Conservation (phyloP, 2,888 invertebrate species). For the Amitus sp. region DNA sequence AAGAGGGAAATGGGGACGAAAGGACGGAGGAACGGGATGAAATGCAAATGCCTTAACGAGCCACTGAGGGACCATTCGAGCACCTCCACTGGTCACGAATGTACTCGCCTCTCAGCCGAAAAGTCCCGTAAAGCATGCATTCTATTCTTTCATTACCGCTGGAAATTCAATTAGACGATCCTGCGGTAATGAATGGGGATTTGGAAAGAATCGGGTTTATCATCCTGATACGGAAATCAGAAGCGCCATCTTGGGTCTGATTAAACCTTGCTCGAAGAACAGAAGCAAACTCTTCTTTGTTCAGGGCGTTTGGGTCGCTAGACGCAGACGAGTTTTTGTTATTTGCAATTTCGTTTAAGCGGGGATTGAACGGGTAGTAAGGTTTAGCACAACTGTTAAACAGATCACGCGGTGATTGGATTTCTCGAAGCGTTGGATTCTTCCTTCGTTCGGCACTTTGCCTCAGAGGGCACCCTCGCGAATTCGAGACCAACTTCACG, state of each 20-base stretch:
- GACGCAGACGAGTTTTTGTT: constrained; percentile 56
- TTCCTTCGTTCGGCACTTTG: constrained; percentile 39
- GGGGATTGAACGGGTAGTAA: constrained; percentile 54
- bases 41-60: constrained; percentile 67
- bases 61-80: constrained; percentile 63
- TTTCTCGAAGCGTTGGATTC: constrained; percentile 51
- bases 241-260: constrained; percentile 9
- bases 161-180: neutral
- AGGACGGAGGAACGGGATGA: constrained; percentile 56
- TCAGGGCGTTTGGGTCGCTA: constrained; percentile 34
- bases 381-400: constrained; percentile 61
- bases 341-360: constrained; percentile 60
- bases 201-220: too few relatives aligned
- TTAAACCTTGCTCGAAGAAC: constrained; percentile 21
- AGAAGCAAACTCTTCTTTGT: constrained; percentile 32
- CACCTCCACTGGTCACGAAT: constrained; percentile 59
- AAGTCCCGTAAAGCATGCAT: constrained; percentile 48
- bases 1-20: constrained; percentile 36
- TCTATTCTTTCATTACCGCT: constrained; percentile 3
- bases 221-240: too few relatives aligned
- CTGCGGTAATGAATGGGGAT: too few relatives aligned
- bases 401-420: constrained; percentile 64
- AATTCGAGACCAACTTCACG: constrained; percentile 62
- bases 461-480: constrained; percentile 57
- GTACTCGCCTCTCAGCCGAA: constrained; percentile 60